Base-by-base conservation (phyloP, 2,113 vertebrate species). In the Tricholaema leucomelas region DNA sequence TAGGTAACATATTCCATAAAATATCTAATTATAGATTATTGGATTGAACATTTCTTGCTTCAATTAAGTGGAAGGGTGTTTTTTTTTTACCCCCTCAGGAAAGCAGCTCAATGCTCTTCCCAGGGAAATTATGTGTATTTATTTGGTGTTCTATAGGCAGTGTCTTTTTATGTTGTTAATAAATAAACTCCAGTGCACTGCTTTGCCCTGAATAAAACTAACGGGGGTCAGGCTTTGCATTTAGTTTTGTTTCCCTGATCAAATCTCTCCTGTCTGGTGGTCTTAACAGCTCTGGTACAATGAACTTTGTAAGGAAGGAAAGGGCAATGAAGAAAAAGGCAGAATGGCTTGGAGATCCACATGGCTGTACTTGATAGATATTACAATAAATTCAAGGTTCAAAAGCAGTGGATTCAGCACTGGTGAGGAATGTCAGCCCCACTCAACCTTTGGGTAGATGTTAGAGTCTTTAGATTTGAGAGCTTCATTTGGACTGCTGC, bases 1-100 rank as follows among this genome's bases (percentile, higher is more conserved):
- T 91, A 82, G 91, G 91, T 96, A 95, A 64, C 84, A 91, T 87
- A 91, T 92, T 93, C 91, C 93, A 96, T 96, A 93, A 96, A 96
- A 94, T 91, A 95, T 82, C 91, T 96, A 96, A 96, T 96, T 96
- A 94, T 95, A 89, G 95, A 95, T 96, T 96, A 96, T 96, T 95
- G 96, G 93, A 96, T 95, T 96, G 95, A 82, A 91, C 91, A 92
- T 95, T 92, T 96, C 96, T 96, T 91, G 84, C 91, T 95, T 95
- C 93, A 94, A 95, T 94, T 95, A 96, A 95, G 73, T 85, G 91
- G 85, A 83, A 67, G 56, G 8, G 75, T 90, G n/a, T n/a, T n/a
- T n/a, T n/a, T 94, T 81, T 94, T 73, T 5, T 17, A 28, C 28
- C 78, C 92, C 93, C 92, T 96, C 78, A 94, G 93, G 95, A 96